Base-by-base conservation (phyloP, 2,113 vertebrate genomes). In the Sinosuthora webbiana region DNA sequence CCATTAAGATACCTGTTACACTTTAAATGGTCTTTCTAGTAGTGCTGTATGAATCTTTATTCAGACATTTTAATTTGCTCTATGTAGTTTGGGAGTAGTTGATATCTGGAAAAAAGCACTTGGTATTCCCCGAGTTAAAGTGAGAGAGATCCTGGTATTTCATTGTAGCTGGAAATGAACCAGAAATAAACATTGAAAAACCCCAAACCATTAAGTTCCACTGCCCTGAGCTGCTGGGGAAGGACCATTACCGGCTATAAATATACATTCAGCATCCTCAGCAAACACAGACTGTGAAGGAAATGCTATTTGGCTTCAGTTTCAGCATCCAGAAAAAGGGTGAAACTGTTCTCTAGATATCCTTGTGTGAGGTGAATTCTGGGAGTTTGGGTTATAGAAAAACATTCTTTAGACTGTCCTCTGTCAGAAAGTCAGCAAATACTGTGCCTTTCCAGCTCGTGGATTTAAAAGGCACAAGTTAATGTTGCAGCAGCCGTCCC, bases 401-500 rank as follows among this genome's bases (percentile, higher is more conserved):
- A 95, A 74, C n/a, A 65, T 69, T 24, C 19, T 81, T 90, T 79
- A 60, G 74, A 59, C 18, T 78, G 35, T 75, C 67, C 21, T 91
- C 44, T 88, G 95, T 95, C 28, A 55, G 87, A 87, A 95, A 94
- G 78, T 89, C 78, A 89, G 93, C 56, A 97, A 92, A 90, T 71
- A 47, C 15, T 50, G 13, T 52, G 35, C 16, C 65, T 94, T 96
- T 94, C 67, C 76, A 92, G 52, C 87, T 76, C 2, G 35, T 83
- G 77, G 23, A 81, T 93, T 95, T 95, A 96, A 97, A 94, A 96
- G 13, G 41, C 37, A 87, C 25, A 28, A 98, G 79, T 96, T 97
- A 98, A 97, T 96, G 88, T 84, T 92, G 89, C 90, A 73, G 12
- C 64, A 92, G 64, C 79, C 93, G 68, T 95, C 69, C 67, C 96